Percentiles rank a stretch among this genome's conserved stretches.
phyloP scores from a whole-genome alignment of 2,113 vertebrate species.

The Xiphophorus couchianus region DNA sequence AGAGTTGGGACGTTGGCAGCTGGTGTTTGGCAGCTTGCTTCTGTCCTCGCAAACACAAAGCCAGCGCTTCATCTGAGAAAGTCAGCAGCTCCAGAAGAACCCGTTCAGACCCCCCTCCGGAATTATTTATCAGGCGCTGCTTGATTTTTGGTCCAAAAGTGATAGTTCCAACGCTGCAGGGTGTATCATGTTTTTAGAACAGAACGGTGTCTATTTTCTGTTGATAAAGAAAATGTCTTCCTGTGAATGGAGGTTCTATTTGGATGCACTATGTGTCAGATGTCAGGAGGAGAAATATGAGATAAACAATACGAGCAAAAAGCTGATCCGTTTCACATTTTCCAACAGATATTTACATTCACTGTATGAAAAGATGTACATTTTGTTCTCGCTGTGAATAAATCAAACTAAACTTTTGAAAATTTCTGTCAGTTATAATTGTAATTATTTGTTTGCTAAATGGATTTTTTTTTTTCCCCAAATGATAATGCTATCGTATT shows the following conservation, averaged over 20 bases:
- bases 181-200: conserved; percentile 1
- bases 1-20: conserved; percentile 38
- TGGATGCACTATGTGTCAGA: conserved; percentile 1
- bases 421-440: too few relatives aligned
- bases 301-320: background rate
- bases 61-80: conserved; percentile 27
- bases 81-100: conserved; percentile 19
- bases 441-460: too few relatives aligned
- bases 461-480: too few relatives aligned
- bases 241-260: background rate
- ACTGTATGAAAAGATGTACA: background rate
- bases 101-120: background rate
- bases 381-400: background rate
- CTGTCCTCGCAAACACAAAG: conserved; percentile 34
- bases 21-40: conserved; percentile 22
- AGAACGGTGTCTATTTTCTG: background rate
- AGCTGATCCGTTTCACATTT: background rate
- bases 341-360: background rate
- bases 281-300: background rate
- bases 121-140: conserved; percentile 26
- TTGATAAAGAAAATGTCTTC: background rate
- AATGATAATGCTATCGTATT: too few relatives aligned
- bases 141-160: conserved; percentile 16
- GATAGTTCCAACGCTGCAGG: conserved; percentile 4
- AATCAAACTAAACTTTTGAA: background rate